These are phyloP conservation scores for Penaeus japonicus DNA, from an alignment of 1,140 invertebrate species.

Conservation along the genomic window DNA sequence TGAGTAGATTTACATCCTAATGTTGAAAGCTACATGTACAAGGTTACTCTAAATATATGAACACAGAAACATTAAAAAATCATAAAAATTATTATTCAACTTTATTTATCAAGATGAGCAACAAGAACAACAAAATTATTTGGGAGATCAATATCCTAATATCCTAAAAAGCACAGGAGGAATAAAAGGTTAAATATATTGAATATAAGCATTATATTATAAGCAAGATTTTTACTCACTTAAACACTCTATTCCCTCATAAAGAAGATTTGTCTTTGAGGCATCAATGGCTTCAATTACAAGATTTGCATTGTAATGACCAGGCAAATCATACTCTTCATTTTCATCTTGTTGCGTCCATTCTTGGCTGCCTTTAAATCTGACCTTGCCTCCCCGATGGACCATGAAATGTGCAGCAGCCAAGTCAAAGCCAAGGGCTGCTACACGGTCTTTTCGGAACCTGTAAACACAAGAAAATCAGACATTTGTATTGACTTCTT, in stretches of 20 bases:
- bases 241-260: conserved; percentile 78
- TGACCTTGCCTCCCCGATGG: conserved; percentile 73
- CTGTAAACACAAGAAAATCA: conserved; percentile 60
- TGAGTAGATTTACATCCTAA: no score
- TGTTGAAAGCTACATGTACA: no score
- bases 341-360: conserved; percentile 64
- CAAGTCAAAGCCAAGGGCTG: conserved; percentile 73
- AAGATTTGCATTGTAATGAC: conserved; percentile 66
- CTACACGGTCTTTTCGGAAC: conserved; percentile 63
- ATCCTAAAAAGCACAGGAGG: no score
- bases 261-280: conserved; percentile 70
- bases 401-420: conserved; percentile 79
- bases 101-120: no score
- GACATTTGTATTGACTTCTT: no score
- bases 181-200: neutral
- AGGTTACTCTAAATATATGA: no score
- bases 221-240: conserved; percentile 62
- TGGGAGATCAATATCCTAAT: no score
- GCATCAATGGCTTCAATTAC: conserved; percentile 76
- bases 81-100: no score
- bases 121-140: no score
- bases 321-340: conserved; percentile 68
- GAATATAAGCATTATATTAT: neutral
- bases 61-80: no score
- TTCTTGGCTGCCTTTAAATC: conserved; percentile 69